Evolutionary conservation across 2,888 invertebrate genomes (phyloP), one percentile per base, ranked within the genome.

Genomic region (Erebia ligea): DNA sequence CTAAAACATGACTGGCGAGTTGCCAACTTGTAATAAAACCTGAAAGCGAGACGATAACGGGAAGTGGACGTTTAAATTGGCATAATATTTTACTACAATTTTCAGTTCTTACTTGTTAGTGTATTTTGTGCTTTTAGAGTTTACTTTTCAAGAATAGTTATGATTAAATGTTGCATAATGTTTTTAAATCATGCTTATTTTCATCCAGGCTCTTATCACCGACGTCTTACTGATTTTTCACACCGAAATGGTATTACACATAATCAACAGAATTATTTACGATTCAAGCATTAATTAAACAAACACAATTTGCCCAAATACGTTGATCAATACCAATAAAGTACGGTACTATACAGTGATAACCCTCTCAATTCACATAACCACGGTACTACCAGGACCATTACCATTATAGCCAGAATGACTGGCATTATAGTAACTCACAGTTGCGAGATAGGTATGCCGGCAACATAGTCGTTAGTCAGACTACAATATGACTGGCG

Each of bases 401-500:
- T 68, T 68, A 68, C 56, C 56, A 68, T 68, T 68, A 63, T 42
- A 34, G 62, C 45, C 62, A 62, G 63, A 68, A 67, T 68, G 68
- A 68, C 68, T 63, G 68, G 48, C 68, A 68, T 68, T 68, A 68
- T 45, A 68, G 62, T 68, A 63, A 63, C 68, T 62, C 59, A 68
- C 58, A 74, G 73, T 72, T 57, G 68, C 65, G 62, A 72, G 74
- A 74, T 77, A 72, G 74, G 73, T 77, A 75, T 75, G 73, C 70
- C 65, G 73, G 76, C 76, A 76, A 74, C 66, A 62, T 68, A 75
- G 71, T 72, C 74, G 74, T 76, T 76, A 75, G 71, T 74, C 73
- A 74, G 67, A 70, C 62, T 74, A 61, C 50, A 75, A 75, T 73
- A 75, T 76, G 76, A 77, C 76, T 77, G 77, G 77, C 76, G 67